Percentiles rank a stretch among this genome's conserved stretches.
phyloP scores from a whole-genome alignment of 2,797 vertebrate species.

The Aplochiton taeniatus region DNA sequence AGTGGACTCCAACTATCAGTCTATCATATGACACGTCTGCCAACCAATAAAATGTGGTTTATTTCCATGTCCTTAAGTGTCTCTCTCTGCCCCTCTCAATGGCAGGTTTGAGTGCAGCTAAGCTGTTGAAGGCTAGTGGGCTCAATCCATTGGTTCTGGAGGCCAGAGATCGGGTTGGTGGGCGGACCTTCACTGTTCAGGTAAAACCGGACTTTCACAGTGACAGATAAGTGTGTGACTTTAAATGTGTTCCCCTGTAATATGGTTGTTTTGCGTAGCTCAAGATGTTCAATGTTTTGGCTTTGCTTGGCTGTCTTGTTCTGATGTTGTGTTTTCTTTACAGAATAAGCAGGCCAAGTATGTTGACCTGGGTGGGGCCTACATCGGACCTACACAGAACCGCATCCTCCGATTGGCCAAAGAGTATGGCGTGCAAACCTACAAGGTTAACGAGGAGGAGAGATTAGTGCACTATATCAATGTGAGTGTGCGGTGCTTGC shows the following conservation, averaged over 20 bases:
- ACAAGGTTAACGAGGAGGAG: conserved; percentile 93
- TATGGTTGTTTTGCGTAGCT: too few species aligned
- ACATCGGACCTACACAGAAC: conserved; percentile 96
- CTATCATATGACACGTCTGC: too few species aligned
- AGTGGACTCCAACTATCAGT: too few species aligned
- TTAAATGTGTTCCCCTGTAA: not conserved
- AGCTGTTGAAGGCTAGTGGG: conserved; percentile 85
- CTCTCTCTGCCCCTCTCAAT: not conserved
- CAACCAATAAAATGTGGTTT: too few species aligned
- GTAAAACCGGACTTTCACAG: conserved; percentile 70
- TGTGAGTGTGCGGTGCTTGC: conserved; percentile 69
- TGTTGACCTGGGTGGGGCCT: conserved; percentile 94
- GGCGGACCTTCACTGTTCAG: conserved; percentile 89
- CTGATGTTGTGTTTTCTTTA: conserved; percentile 20
- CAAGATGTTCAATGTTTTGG: too few species aligned
- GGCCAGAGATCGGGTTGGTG: conserved; percentile 91
- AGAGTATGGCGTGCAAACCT: conserved; percentile 88
- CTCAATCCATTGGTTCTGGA: conserved; percentile 88
- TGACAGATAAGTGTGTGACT: too few species aligned
- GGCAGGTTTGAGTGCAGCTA: conserved; percentile 91
- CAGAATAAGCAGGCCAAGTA: conserved; percentile 93
- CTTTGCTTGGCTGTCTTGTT: too few species aligned
- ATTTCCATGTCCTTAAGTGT: conserved; percentile 5
- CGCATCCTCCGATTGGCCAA: conserved; percentile 88
- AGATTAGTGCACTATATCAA: conserved; percentile 86